Percentiles rank a stretch among this genome's conserved stretches.
phyloP scores from a whole-genome alignment of 2,113 vertebrate genomes.

The Pristiophorus japonicus region DNA sequence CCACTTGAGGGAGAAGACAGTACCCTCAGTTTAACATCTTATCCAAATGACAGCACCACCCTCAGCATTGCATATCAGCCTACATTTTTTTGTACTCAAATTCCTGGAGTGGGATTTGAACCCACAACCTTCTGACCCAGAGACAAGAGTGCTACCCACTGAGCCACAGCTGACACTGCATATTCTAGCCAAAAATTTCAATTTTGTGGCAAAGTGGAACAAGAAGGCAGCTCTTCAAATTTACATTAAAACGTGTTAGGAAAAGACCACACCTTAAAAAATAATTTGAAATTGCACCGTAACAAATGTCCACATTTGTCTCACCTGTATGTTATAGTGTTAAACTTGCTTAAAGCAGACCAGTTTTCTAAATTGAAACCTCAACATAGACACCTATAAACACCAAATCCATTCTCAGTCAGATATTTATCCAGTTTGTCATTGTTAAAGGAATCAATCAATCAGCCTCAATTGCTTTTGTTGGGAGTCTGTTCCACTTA shows the following conservation, averaged over 20 bases:
- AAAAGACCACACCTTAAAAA: not conserved
- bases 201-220: not conserved
- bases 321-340: not conserved
- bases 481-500: not conserved
- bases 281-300: not conserved
- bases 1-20: too few relatives aligned
- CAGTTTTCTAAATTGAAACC: not conserved
- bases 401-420: not conserved
- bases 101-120: too few relatives aligned
- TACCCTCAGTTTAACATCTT: too few relatives aligned
- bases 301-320: not conserved
- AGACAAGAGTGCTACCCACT: too few relatives aligned
- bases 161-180: too few relatives aligned
- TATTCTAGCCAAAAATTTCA: not conserved
- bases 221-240: not conserved
- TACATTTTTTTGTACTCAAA: too few relatives aligned
- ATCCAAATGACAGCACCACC: too few relatives aligned
- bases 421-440: not conserved
- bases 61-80: too few relatives aligned
- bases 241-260: not conserved
- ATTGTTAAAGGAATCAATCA: not conserved
- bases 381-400: not conserved
- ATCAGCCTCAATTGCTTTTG: not conserved
- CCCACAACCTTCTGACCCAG: too few relatives aligned
- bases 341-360: not conserved